Percentiles rank a stretch among this genome's conserved stretches.
Evolutionary conservation across 2,888 invertebrate genomes (phyloP).

Genomic region (Lycia hirtaria): DNA sequence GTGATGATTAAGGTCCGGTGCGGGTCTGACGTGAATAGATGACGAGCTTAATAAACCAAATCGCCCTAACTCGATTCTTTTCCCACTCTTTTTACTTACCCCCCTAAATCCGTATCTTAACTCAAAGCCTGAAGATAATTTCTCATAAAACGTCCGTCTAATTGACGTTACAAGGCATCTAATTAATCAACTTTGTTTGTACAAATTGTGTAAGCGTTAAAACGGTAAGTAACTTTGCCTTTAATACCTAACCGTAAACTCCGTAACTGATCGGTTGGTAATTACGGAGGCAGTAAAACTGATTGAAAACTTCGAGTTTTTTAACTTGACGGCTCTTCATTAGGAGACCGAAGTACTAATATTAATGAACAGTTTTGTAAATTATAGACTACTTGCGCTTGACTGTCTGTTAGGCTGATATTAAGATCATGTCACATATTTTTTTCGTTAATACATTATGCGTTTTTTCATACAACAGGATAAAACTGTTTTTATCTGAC

Average conservation of each 20-base stretch:
- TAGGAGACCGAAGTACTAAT: no score
- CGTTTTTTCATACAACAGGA: no score
- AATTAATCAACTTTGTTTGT: constrained; percentile 63
- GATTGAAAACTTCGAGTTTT: constrained; percentile 15
- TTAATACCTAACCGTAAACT: constrained; percentile 42
- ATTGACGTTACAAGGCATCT: constrained; percentile 55
- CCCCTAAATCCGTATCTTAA: constrained; percentile 44
- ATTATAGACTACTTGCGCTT: no score
- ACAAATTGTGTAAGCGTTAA: constrained; percentile 48
- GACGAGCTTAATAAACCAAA: no score
- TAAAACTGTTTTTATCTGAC: no score
- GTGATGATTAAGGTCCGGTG: no score
- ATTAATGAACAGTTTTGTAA: no score
- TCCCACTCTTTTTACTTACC: constrained; percentile 47
- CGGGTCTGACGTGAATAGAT: no score
- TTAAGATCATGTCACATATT: no score
- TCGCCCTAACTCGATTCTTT: not conserved
- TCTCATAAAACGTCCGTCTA: constrained; percentile 61
- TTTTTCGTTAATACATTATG: no score
- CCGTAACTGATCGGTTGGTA: constrained; percentile 38
- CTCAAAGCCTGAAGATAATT: constrained; percentile 51
- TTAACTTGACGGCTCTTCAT: not conserved
- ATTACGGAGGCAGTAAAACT: constrained; percentile 26
- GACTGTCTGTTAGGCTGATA: no score
- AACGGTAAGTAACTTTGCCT: constrained; percentile 42